A percentile compares a stretch with the other conserved stretches of the same genome.
Evolutionary conservation across 2,113 vertebrate genomes (phyloP).

Genomic region (Oryzias woworae): DNA sequence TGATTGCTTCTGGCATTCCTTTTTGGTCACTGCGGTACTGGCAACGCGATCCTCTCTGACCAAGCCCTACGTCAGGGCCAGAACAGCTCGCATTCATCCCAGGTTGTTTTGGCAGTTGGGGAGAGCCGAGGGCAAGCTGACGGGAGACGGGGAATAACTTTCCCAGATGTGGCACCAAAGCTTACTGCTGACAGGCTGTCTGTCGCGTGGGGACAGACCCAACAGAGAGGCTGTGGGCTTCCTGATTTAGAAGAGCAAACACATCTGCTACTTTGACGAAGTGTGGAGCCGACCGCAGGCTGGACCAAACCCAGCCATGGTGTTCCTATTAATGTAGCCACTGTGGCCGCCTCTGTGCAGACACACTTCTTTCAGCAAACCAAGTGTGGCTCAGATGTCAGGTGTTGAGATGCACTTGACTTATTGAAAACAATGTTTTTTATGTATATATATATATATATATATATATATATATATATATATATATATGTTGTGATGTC

Average conservation of each 20-base stretch:
- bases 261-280: constrained; percentile 36
- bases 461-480: no score
- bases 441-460: no score
- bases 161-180: constrained; percentile 58
- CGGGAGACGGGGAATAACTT: constrained; percentile 49
- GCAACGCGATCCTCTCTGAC: constrained; percentile 18
- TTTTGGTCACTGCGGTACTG: constrained; percentile 20
- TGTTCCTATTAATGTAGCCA: constrained; percentile 22
- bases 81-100: constrained; percentile 22
- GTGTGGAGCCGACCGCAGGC: constrained; percentile 13
- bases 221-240: constrained; percentile 46
- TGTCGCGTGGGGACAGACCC: constrained; percentile 33
- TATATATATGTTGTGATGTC: no score
- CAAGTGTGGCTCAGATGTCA: not conserved
- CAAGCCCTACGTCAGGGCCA: constrained; percentile 18
- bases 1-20: constrained; percentile 11
- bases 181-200: constrained; percentile 57
- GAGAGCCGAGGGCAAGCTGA: constrained; percentile 28
- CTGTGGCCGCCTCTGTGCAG: constrained; percentile 15
- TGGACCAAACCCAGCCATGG: constrained; percentile 20
- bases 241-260: constrained; percentile 52
- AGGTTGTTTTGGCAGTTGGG: constrained; percentile 28
- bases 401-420: not conserved
- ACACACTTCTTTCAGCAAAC: not conserved
- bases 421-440: not conserved